A percentile compares a stretch with the other conserved stretches of the same genome.
Conservation (phyloP, 2,797 vertebrate species). For the Lacerta bilineata region DNA sequence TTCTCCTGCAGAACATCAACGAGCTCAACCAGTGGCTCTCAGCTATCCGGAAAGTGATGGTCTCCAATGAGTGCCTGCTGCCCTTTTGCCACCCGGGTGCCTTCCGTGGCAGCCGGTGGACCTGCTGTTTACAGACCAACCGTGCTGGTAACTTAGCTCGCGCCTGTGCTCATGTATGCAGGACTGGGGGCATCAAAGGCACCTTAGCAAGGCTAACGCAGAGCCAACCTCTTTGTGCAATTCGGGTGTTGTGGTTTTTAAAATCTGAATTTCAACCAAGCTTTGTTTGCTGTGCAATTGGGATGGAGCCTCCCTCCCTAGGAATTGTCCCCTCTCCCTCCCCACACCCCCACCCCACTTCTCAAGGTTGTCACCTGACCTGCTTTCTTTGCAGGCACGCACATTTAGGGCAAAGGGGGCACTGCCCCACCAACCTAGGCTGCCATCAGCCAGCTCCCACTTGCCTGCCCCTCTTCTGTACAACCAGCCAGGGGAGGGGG, state of each 20-base stretch:
- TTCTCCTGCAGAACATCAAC: slow-evolving; percentile 84
- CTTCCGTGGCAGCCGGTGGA: slow-evolving; percentile 89
- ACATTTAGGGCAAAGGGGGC: neutral
- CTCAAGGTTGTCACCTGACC: neutral
- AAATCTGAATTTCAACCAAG: neutral
- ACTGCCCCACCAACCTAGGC: no score
- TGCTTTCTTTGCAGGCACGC: neutral
- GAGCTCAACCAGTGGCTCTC: slow-evolving; percentile 96
- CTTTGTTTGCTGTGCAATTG: neutral
- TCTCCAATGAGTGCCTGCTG: slow-evolving; percentile 87
- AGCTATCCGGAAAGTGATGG: slow-evolving; percentile 89
- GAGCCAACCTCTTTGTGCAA: neutral
- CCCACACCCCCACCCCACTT: no score
- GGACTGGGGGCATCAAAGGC: neutral
- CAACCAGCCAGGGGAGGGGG: no score
- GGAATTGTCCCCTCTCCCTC: no score
- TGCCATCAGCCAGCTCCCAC: no score
- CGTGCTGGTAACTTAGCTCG: slow-evolving; percentile 80
- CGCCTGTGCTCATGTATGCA: neutral
- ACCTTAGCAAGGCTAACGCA: neutral
- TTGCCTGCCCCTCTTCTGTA: no score
- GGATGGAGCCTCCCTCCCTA: neutral
- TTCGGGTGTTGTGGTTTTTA: neutral
- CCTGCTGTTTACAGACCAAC: slow-evolving; percentile 88
- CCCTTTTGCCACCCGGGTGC: slow-evolving; percentile 88